Evolutionary conservation across 2,888 invertebrate genomes (phyloP).

Genomic region (Tetheella fluctuosa): DNA sequence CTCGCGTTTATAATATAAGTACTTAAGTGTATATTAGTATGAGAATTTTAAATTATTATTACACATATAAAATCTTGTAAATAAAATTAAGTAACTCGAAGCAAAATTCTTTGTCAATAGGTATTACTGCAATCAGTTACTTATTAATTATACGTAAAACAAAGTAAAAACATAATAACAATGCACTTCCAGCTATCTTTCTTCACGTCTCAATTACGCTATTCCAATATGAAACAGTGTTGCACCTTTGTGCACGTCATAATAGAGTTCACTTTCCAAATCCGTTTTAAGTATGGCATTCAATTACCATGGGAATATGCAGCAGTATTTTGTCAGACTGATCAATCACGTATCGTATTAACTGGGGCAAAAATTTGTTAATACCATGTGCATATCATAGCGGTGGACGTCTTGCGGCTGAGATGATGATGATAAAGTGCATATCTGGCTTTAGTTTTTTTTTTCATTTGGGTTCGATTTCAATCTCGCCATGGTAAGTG

Average conservation of each 20-base stretch:
- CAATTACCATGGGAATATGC: not conserved
- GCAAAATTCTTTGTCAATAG: slow-evolving; percentile 4
- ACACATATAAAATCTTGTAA: too few relatives aligned
- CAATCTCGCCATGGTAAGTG: too few relatives aligned
- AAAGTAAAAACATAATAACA: not conserved
- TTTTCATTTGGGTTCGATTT: too few relatives aligned
- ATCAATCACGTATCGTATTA: not conserved
- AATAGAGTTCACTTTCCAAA: not conserved
- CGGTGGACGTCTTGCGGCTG: too few relatives aligned
- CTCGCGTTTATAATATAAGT: too few relatives aligned
- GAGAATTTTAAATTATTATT: too few relatives aligned
- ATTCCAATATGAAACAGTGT: not conserved
- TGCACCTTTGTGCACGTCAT: not conserved
- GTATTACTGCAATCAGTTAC: not conserved
- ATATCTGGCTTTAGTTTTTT: too few relatives aligned
- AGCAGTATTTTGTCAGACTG: not conserved
- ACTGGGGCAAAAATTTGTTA: slow-evolving; percentile 6
- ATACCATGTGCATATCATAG: not conserved
- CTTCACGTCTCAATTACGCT: not conserved
- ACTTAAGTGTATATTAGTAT: too few relatives aligned
- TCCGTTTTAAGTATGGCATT: not conserved
- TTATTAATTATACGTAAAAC: slow-evolving; percentile 1
- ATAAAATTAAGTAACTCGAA: not conserved
- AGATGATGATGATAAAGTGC: too few relatives aligned
- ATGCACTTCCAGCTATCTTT: slow-evolving; percentile 2